These are phyloP conservation scores for Alligator sinensis DNA, from an alignment of 2,113 vertebrate species.

Conservation along the genomic window DNA sequence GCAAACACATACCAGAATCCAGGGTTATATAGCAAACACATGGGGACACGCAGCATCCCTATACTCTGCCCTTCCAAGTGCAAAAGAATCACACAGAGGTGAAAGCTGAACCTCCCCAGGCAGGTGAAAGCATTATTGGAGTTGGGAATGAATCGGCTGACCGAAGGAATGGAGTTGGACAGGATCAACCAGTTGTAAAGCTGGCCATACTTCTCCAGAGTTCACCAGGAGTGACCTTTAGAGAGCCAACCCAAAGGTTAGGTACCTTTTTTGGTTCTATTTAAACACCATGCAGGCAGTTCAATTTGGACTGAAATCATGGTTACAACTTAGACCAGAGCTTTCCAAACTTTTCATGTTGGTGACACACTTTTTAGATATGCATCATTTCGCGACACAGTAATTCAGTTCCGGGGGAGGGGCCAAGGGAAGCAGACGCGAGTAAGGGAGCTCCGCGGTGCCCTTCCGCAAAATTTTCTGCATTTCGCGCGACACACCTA, in stretches of 20 bases:
- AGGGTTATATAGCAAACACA: neutral
- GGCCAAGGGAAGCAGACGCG: too few species aligned
- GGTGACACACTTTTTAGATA: too few species aligned
- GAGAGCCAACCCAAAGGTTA: neutral
- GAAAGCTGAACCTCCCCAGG: accelerated
- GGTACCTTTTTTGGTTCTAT: neutral
- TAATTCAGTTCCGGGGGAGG: too few species aligned
- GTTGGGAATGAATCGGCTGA: accelerated
- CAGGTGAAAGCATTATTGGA: neutral
- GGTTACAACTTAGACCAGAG: neutral
- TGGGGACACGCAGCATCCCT: neutral
- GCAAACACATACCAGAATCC: neutral
- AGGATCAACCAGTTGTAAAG: accelerated
- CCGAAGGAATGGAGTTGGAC: accelerated
- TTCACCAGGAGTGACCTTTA: neutral
- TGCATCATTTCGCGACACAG: too few species aligned
- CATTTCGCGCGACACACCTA: too few species aligned
- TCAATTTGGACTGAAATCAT: neutral
- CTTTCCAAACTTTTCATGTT: too few species aligned
- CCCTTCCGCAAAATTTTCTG: too few species aligned
- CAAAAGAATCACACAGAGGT: accelerated
- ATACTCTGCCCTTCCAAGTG: neutral
- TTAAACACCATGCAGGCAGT: neutral
- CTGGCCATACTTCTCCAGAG: accelerated
- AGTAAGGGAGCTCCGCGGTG: too few species aligned